Evolutionary conservation across 2,797 vertebrate genomes (phyloP).

Genomic region (Falco naumanni): DNA sequence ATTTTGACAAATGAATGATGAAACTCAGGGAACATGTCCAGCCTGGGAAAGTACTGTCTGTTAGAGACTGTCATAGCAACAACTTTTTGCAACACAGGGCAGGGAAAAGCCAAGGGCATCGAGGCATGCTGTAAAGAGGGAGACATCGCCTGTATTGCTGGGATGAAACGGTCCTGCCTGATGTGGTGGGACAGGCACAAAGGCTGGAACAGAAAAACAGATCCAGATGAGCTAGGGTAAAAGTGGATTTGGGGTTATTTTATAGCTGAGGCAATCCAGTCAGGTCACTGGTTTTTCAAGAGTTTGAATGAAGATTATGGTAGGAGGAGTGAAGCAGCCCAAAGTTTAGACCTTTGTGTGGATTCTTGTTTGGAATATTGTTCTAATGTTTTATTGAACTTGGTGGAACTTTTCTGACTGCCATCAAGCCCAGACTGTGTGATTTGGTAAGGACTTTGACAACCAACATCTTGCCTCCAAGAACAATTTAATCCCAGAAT

Average conservation of each 20-base stretch:
- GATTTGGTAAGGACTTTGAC: not conserved
- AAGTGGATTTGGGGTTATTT: not conserved
- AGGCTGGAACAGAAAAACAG: not conserved
- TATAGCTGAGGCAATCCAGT: not conserved
- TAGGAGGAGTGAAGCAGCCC: not conserved
- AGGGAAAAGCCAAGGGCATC: not conserved
- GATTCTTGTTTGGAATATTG: not conserved
- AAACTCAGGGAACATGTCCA: conserved; percentile 10
- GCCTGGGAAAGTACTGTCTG: not conserved
- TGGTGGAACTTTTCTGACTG: not conserved
- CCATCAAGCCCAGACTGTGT: not conserved
- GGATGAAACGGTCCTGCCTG: not conserved
- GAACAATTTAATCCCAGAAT: not conserved
- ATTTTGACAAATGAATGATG: not conserved
- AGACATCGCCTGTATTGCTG: not conserved
- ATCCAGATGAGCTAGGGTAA: not conserved
- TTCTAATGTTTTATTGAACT: not conserved
- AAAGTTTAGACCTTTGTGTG: not conserved
- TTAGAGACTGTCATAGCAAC: not conserved
- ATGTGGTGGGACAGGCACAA: not conserved
- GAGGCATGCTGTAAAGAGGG: not conserved
- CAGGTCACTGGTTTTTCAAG: not conserved
- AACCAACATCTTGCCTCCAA: not conserved
- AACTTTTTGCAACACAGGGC: not conserved
- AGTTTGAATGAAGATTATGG: not conserved